Evolutionary conservation across 1,140 invertebrate species (phyloP).

Genomic region (Agrypnia vestita): DNA sequence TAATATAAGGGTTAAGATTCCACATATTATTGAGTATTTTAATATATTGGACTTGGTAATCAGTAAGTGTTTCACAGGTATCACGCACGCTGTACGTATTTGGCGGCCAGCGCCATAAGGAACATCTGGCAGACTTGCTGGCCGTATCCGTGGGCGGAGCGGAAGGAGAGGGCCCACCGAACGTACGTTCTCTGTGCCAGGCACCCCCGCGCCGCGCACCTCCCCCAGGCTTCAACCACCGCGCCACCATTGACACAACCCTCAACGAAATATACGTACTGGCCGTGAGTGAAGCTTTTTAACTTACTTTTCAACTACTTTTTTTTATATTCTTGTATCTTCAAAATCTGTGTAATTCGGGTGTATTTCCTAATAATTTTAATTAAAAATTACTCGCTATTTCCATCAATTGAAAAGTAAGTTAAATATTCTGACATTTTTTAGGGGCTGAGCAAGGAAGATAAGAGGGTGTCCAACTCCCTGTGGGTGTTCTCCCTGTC

Average conservation of each 20-base stretch:
- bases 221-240: conserved; percentile 87
- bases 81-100: conserved; percentile 89
- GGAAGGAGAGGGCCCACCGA: conserved; percentile 39
- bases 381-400: too few relatives aligned
- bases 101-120: conserved; percentile 90
- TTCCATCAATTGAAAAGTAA: too few relatives aligned
- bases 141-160: conserved; percentile 83
- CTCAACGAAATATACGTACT: conserved; percentile 91
- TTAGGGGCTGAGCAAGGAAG: conserved; percentile 91
- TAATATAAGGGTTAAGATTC: too few relatives aligned
- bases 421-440: neutral
- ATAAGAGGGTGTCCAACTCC: conserved; percentile 90
- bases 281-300: conserved; percentile 83
- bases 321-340: too few relatives aligned
- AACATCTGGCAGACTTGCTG: conserved; percentile 91
- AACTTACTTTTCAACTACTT: too few relatives aligned
- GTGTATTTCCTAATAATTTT: too few relatives aligned
- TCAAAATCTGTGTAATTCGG: too few relatives aligned
- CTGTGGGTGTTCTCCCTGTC: conserved; percentile 88
- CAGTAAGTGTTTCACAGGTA: conserved; percentile 70
- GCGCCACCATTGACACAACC: conserved; percentile 91
- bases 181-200: conserved; percentile 62
- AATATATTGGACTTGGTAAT: too few relatives aligned
- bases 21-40: too few relatives aligned
- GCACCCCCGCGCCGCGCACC: conserved; percentile 72